Base-by-base conservation (phyloP, 2,888 invertebrate species). In the Sialis fuliginosa region DNA sequence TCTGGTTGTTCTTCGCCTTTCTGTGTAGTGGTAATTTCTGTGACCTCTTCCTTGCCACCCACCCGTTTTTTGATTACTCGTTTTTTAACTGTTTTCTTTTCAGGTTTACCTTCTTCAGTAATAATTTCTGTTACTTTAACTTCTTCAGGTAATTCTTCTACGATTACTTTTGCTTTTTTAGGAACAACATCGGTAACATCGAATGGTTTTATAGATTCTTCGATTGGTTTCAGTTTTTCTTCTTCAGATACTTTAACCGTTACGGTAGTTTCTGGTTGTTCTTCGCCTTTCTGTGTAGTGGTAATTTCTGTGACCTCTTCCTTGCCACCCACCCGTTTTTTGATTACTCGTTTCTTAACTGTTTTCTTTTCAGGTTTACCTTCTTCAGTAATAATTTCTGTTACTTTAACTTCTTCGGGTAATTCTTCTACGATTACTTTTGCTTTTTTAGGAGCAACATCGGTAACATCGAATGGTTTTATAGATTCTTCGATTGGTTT, bases 11-110 rank as follows among this genome's bases (percentile, higher is more conserved):
- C 58, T 9, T 61, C 62, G 48, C 67, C 64, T 49, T 64, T 63
- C 49, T 61, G 60, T 2, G 64, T 61, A 13, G 65, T 66, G 2
- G 61, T 51, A 13, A 67, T 62, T 57, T 65, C 61, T 9, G 63
- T 62, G 0, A 62, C 48, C 22, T 33, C 47, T 42, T 53, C 46
- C 22, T 49, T 48, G 10, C 46, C 51, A 30, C 53, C 55, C 33
- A 54, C 55, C 12, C 48, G 52, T 39, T 52, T 54, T 47, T 53
- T 55, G 30, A 54, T 53, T 10, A 48, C 52, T 42, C 52, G 51
- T 33, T 54, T 58, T 50, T 55, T 58, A 6, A 55, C 50, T n/a
- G 49, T 53, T 42, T 52, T 51, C 46, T 60, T 60, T 39, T 52
- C 57, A 1, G 55, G 57, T 39, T 43, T 22, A 12, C 57, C 58